phyloP scores from a whole-genome alignment of 2,113 vertebrate genomes.

The Oncorhynchus gorbuscha region DNA sequence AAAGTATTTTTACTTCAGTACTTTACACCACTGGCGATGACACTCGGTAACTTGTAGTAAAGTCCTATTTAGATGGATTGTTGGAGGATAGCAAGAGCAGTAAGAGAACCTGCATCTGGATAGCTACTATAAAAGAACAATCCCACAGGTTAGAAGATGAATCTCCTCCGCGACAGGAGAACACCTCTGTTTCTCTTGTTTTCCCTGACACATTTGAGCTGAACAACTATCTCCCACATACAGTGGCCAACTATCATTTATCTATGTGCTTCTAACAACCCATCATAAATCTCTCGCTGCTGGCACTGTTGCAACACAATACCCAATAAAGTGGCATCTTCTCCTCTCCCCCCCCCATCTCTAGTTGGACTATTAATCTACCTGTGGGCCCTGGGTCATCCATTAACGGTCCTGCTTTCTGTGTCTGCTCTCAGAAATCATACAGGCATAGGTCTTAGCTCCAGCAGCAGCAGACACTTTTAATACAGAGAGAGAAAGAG shows the following conservation, averaged over 20 bases:
- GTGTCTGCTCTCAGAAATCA: constrained; percentile 19
- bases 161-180: constrained; percentile 12
- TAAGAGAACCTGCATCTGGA: too few species aligned
- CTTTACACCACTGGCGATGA: too few species aligned
- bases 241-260: constrained; percentile 43
- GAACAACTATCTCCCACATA: constrained; percentile 34
- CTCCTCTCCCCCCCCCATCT: neutral
- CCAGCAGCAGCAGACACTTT: constrained; percentile 7
- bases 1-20: too few species aligned
- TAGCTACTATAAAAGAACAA: neutral
- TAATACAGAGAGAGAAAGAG: too few species aligned
- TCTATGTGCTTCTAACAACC: constrained; percentile 40
- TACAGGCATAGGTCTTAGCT: constrained; percentile 21
- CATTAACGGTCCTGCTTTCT: constrained; percentile 42
- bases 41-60: too few species aligned
- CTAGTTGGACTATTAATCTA: constrained; percentile 44
- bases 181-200: constrained; percentile 21
- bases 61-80: too few species aligned
- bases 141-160: neutral
- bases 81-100: too few species aligned
- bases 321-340: constrained; percentile 26
- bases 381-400: constrained; percentile 40
- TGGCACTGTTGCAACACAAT: constrained; percentile 32
- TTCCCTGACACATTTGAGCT: constrained; percentile 34
- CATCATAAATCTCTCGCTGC: constrained; percentile 49